Evolutionary conservation across 64 coral and sea anemone genomes (phyloP).

Genomic region (Montipora foliosa): DNA sequence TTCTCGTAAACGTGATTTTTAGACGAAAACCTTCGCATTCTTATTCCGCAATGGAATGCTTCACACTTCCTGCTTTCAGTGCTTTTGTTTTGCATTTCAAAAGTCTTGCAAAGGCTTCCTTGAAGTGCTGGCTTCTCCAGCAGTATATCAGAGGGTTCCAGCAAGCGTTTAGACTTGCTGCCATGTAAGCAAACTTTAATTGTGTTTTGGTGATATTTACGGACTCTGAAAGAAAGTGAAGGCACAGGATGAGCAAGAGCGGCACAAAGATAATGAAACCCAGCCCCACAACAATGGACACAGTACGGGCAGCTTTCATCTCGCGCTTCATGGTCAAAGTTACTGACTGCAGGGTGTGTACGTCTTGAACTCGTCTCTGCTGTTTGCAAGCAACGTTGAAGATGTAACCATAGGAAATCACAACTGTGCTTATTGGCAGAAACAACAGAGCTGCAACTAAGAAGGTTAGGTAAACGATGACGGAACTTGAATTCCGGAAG

Average conservation of each 20-base stretch:
- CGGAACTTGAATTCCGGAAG: neutral
- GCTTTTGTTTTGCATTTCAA: neutral
- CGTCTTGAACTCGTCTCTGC: neutral
- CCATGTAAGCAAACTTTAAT: neutral
- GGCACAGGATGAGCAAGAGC: neutral
- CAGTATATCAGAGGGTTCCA: slow-evolving; percentile 63
- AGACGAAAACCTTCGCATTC: too few relatives aligned
- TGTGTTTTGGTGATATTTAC: neutral
- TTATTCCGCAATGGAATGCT: too few relatives aligned
- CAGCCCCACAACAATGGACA: slow-evolving; percentile 32
- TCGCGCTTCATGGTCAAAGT: neutral
- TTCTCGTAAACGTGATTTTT: too few relatives aligned
- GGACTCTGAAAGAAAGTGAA: neutral
- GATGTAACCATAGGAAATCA: neutral
- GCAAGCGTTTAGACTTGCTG: neutral
- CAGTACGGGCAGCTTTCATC: slow-evolving; percentile 13
- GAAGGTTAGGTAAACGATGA: neutral
- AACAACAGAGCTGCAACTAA: slow-evolving; percentile 2
- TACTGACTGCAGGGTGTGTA: neutral
- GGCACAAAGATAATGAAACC: slow-evolving; percentile 29
- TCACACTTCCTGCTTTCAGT: neutral
- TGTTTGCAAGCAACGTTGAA: neutral
- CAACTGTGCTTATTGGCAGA: neutral
- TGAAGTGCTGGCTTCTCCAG: slow-evolving; percentile 50
- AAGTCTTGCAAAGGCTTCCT: slow-evolving; percentile 23